A percentile compares a stretch with the other conserved stretches of the same genome.
Evolutionary conservation across 2,888 invertebrate species (phyloP).

Genomic region (Lasioglossum zephyrum): DNA sequence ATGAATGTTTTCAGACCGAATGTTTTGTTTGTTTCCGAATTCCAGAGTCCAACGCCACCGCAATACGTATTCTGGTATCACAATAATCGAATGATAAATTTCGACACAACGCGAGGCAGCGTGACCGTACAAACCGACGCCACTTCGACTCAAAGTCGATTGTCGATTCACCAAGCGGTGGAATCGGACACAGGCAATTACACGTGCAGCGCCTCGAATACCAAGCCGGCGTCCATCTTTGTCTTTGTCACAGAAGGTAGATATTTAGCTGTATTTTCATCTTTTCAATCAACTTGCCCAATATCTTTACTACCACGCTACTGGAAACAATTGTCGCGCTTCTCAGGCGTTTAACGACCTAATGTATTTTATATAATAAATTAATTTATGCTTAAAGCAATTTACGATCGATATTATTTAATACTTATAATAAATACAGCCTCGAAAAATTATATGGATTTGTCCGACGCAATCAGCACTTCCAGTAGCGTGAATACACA

Average conservation of each 20-base stretch:
- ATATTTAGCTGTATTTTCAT: conserved; percentile 67
- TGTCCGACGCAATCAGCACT: not conserved
- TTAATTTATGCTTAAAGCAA: too few species aligned
- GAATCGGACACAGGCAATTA: conserved; percentile 96
- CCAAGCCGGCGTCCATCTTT: conserved; percentile 94
- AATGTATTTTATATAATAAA: too few species aligned
- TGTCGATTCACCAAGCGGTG: conserved; percentile 93
- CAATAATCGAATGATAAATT: conserved; percentile 97
- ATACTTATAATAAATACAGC: not conserved
- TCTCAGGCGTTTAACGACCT: not conserved
- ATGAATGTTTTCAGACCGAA: not conserved
- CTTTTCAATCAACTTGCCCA: not conserved
- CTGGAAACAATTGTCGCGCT: not conserved
- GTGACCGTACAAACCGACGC: conserved; percentile 93
- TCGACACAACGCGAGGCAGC: conserved; percentile 92
- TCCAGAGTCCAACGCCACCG: conserved; percentile 95
- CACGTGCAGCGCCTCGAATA: conserved; percentile 95
- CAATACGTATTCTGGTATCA: conserved; percentile 98
- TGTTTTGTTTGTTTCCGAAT: conserved; percentile 65
- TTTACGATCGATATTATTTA: too few species aligned
- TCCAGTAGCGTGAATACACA: not conserved
- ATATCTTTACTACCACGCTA: not conserved
- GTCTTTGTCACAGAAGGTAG: conserved; percentile 96
- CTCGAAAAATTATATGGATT: not conserved
- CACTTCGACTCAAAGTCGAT: conserved; percentile 93